phyloP scores from a whole-genome alignment of 2,888 invertebrate species.

The Cephonodes hylas region DNA sequence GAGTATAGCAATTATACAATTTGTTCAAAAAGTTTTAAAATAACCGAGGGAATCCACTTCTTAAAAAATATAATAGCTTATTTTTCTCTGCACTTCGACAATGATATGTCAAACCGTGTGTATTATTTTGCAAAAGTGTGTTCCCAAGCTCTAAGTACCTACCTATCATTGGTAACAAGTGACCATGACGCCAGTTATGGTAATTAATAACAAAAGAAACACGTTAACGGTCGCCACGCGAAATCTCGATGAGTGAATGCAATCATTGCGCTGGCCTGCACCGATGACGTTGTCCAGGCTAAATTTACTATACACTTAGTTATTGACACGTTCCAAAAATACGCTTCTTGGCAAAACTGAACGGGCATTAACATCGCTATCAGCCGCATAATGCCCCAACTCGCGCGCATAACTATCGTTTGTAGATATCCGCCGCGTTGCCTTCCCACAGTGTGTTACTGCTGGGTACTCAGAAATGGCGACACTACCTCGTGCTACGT shows the following conservation, averaged over 20 bases:
- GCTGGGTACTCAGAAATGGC: neutral
- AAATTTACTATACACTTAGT: conserved; percentile 79
- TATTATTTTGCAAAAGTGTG: neutral
- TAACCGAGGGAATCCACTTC: too few relatives aligned
- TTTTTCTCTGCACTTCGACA: neutral
- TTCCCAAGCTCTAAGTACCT: conserved; percentile 18
- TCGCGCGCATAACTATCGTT: conserved; percentile 40
- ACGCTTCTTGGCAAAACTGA: conserved; percentile 78
- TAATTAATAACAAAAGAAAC: conserved; percentile 37
- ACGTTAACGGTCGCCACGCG: conserved; percentile 31
- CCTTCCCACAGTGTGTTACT: conserved; percentile 17
- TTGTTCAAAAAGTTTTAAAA: too few relatives aligned
- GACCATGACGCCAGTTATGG: conserved; percentile 33
- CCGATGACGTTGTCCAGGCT: conserved; percentile 71
- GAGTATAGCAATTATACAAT: too few relatives aligned
- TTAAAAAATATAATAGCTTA: too few relatives aligned
- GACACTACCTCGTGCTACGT: neutral
- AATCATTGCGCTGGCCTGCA: conserved; percentile 61
- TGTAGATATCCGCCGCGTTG: conserved; percentile 38
- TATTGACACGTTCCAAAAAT: conserved; percentile 81
- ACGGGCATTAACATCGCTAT: conserved; percentile 80
- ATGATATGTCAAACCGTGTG: neutral
- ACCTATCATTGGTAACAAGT: conserved; percentile 29
- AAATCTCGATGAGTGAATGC: conserved; percentile 51
- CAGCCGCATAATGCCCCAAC: conserved; percentile 72